Evolutionary conservation across 2,797 vertebrate genomes (phyloP), one percentile per base, ranked within the genome.

Genomic region (Cottoperca gobio): DNA sequence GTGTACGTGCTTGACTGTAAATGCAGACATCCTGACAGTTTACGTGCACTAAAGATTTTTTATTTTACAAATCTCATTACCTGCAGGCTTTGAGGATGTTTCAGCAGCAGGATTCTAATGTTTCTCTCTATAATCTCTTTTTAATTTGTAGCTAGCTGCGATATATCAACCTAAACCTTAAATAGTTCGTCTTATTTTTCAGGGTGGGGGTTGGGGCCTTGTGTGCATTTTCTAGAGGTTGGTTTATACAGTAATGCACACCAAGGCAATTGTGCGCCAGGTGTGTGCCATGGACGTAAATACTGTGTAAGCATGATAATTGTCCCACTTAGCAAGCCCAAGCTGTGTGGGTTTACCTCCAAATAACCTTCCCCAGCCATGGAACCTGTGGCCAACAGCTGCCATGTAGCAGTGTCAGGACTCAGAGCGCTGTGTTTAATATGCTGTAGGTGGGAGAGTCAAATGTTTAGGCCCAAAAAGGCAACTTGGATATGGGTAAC

Each of bases 341-440:
- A 85, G 87, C 89, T 88, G 88, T 84, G 84, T 80, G 83, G 82
- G 61, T 90, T 90, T 91, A 88, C 81, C 84, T 92, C 80, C 63
- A 82, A 87, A 90, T 91, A 87, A 91, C 85, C 86, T 86, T 87
- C 80, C 49, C n/a, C 58, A 77, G 76, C 61, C 69, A 58, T 31
- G 62, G 76, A 86, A 81, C 74, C 78, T 63, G 79, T 61, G 78
- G 72, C 71, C 73, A 82, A 82, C 87, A 86, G 78, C 90, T 91
- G 86, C 78, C 83, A 68, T 24, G 33, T 54, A 49, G 72, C 61
- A 45, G 66, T 78, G 71, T 84, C 78, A 82, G 73, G 76, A 73
- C 76, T 82, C 61, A 4, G 58, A 70, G 60, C 73, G 45, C 49
- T 31, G 53, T 43, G 24, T 64, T 60, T 75, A 62, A 74, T 50